Evolutionary conservation across 1,140 invertebrate species (phyloP).

Genomic region (Gryon sp.): DNA sequence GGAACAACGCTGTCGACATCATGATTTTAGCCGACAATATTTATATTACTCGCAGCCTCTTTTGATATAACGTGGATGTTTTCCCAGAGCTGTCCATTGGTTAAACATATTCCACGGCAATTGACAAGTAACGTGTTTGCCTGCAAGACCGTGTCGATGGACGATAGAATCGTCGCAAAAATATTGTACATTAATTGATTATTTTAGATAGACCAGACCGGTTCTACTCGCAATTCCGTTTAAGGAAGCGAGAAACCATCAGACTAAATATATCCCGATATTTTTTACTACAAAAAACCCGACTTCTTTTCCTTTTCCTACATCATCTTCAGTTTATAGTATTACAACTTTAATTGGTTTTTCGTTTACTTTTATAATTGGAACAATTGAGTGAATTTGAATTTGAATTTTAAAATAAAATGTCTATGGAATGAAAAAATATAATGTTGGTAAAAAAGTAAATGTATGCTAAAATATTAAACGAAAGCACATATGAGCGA

Average conservation of each 20-base stretch:
- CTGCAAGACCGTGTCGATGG: slow-evolving; percentile 33
- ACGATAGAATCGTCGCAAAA: slow-evolving; percentile 58
- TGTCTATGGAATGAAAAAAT: no score
- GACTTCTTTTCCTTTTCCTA: no score
- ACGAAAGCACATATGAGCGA: no score
- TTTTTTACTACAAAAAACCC: slow-evolving; percentile 19
- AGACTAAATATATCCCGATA: background rate
- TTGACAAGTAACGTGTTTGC: slow-evolving; percentile 8
- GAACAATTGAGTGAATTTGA: no score
- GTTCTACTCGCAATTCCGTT: slow-evolving; percentile 33
- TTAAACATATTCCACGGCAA: slow-evolving; percentile 20
- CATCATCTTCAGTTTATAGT: no score
- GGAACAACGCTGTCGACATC: slow-evolving; percentile 53
- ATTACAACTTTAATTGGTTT: no score
- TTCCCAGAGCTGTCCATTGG: slow-evolving; percentile 30
- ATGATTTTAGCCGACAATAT: slow-evolving; percentile 50
- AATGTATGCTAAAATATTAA: no score
- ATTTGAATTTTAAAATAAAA: no score
- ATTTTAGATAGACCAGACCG: slow-evolving; percentile 51
- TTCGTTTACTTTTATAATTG: no score
- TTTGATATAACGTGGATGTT: slow-evolving; percentile 47
- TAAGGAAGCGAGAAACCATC: slow-evolving; percentile 43
- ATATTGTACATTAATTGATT: slow-evolving; percentile 53
- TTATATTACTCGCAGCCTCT: slow-evolving; percentile 49
- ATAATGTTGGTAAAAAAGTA: no score